A percentile compares a stretch with the other conserved stretches of the same genome.
Conservation (phyloP, 2,113 vertebrate genomes). For the Nothoprocta perdicaria region DNA sequence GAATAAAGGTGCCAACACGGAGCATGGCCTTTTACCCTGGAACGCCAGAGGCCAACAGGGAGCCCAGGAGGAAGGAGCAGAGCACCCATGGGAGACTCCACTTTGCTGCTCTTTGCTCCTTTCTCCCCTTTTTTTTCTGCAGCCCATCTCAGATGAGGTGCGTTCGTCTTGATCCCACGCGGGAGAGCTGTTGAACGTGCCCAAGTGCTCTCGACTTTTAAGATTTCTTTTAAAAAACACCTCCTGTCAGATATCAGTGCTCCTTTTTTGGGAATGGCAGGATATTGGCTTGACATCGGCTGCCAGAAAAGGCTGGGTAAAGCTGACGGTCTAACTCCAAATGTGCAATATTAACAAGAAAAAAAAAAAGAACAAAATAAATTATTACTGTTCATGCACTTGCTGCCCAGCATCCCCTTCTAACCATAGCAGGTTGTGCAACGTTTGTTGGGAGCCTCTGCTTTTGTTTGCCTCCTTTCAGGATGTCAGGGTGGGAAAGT, state of each 20-base stretch:
- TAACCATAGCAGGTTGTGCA: background rate
- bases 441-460: background rate
- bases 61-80: background rate
- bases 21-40: conserved; percentile 9
- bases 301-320: background rate
- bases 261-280: accelerated
- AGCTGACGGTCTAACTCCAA: background rate
- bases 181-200: background rate
- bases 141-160: background rate
- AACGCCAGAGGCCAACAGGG: background rate
- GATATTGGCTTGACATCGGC: background rate
- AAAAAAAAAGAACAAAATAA: background rate
- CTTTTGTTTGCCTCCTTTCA: background rate
- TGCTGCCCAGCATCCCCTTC: background rate
- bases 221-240: background rate
- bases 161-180: background rate
- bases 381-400: accelerated
- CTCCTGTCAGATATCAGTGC: background rate
- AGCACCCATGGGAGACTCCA: background rate
- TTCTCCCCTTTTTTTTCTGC: background rate
- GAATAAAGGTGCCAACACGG: background rate
- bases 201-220: accelerated
- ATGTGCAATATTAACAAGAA: background rate
- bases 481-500: background rate
- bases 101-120: background rate